Percentiles rank a stretch among this genome's conserved stretches.
Evolutionary conservation across 2,113 vertebrate genomes (phyloP).

Genomic region (Actinemys pallida): DNA sequence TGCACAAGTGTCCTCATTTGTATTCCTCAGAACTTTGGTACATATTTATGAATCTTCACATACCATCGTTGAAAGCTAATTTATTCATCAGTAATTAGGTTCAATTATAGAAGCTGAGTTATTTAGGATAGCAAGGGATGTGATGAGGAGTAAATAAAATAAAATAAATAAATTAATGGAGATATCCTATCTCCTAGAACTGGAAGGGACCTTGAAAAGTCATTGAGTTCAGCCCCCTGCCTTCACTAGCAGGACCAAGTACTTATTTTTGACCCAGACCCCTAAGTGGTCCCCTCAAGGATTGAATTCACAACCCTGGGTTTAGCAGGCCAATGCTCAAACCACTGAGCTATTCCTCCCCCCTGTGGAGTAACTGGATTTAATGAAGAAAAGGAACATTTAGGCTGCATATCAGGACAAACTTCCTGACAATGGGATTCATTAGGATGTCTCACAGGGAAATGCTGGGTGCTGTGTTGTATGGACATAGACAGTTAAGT

Average conservation of each 20-base stretch:
- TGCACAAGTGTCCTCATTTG: not conserved
- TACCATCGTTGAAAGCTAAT: not conserved
- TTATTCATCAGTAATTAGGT: constrained; percentile 61
- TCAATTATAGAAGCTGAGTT: constrained; percentile 65
- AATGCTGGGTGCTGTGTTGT: constrained; percentile 41
- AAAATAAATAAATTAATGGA: too few relatives aligned
- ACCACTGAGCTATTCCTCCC: too few relatives aligned
- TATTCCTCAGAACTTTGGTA: not conserved
- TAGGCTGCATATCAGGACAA: constrained; percentile 54
- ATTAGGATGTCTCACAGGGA: constrained; percentile 58
- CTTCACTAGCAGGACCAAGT: too few relatives aligned
- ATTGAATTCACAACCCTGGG: too few relatives aligned
- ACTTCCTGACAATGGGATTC: constrained; percentile 54
- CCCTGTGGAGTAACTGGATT: constrained; percentile 43
- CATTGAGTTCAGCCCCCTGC: too few relatives aligned
- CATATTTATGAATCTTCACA: not conserved
- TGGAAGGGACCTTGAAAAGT: too few relatives aligned
- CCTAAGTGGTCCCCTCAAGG: too few relatives aligned
- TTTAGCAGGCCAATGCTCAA: too few relatives aligned
- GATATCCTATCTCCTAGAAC: too few relatives aligned
- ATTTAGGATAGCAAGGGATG: constrained; percentile 61
- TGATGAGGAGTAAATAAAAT: constrained; percentile 56
- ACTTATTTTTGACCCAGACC: too few relatives aligned
- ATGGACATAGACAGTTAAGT: constrained; percentile 52
- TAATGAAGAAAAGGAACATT: constrained; percentile 66